phyloP scores from a whole-genome alignment of 30 jellyfish, hydroid and myxozoan species.

The Aurelia aurita region DNA sequence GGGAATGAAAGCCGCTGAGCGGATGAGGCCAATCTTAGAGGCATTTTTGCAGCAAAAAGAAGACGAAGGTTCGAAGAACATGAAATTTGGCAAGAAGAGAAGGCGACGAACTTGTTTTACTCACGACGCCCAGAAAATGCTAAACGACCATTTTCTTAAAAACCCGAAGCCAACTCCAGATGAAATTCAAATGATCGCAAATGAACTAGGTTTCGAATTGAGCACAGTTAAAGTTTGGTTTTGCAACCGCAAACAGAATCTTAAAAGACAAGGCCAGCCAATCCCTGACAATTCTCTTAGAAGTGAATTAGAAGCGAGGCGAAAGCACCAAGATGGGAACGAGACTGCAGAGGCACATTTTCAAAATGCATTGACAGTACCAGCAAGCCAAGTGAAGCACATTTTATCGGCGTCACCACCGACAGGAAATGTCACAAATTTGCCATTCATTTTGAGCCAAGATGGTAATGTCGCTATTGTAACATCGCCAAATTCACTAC shows the following conservation, averaged over 20 bases:
- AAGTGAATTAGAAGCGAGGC: conserved; percentile 53
- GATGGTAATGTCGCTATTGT: conserved; percentile 90
- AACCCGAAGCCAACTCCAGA: conserved; percentile 94
- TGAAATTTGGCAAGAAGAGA: conserved; percentile 83
- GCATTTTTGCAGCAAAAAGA: conserved; percentile 87
- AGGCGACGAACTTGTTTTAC: conserved; percentile 96
- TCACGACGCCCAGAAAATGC: conserved; percentile 78
- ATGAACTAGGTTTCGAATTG: conserved; percentile 73
- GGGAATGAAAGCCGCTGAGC: conserved; percentile 99
- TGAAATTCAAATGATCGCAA: conserved; percentile 86
- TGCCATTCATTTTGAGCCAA: conserved; percentile 92
- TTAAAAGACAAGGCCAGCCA: conserved; percentile 79
- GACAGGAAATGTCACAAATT: conserved; percentile 76
- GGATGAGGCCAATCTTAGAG: conserved; percentile 94
- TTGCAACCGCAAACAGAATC: conserved; percentile 92
- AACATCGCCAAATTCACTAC: conserved; percentile 68
- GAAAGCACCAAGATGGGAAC: conserved; percentile 35
- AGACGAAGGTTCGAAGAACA: conserved; percentile 76
- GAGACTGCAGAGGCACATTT: conserved; percentile 16
- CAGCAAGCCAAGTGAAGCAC: conserved; percentile 63
- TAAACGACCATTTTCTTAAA: conserved; percentile 80
- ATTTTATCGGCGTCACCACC: conserved; percentile 80
- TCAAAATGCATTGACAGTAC: conserved; percentile 32
- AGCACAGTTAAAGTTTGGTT: conserved; percentile 94
- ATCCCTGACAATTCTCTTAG: conserved; percentile 65